Evolutionary conservation across 2,113 vertebrate genomes (phyloP), one percentile per base, ranked within the genome.

Genomic region (Plectropomus leopardus): DNA sequence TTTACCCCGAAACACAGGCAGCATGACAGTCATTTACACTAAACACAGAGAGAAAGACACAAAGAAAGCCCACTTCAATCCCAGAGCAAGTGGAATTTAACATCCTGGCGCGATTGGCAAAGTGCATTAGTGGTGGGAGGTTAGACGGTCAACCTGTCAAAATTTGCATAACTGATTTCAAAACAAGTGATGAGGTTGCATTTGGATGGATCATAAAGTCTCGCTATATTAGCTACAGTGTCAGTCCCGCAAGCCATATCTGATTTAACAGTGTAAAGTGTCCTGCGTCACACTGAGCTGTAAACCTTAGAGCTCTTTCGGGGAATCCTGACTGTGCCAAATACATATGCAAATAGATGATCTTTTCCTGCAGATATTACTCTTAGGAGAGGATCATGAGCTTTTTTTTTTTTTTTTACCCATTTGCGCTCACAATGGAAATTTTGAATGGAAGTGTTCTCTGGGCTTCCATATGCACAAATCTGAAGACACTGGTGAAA

Each of bases 1-100:
- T 95, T 94, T 95, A 94, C 88, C 89, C 91, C 23, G 86, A 93
- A 95, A 95, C 92, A 95, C 21, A 84, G 89, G 92, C 92, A 94
- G 90, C 90, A 93, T 89, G 93, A 91, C 91, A 80, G 42, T 21
- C 75, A 92, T 94, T 88, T 92, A 93, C 89, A 82, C 82, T 87
- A 91, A 94, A 92, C 88, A 93, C 71, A 86, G 30, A 61, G 58
- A 47, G 44, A 26, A 51, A 36, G 65, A 50, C 34, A 13, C 60
- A 51, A 63, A 53, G 42, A 72, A 48, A 26, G 13, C 36, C 19
- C 28, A 57, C 67, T 10, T 40, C 13, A 48, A 73, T 30, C 16
- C 15, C 17, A 82, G 71, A 64, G 83, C 21, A 64, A 80, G 85
- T 77, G 75, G 77, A 89, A 86, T 88, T 84, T 80, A 81, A 86